phyloP scores from a whole-genome alignment of 2,797 vertebrate genomes.

The Agapornis canus region DNA sequence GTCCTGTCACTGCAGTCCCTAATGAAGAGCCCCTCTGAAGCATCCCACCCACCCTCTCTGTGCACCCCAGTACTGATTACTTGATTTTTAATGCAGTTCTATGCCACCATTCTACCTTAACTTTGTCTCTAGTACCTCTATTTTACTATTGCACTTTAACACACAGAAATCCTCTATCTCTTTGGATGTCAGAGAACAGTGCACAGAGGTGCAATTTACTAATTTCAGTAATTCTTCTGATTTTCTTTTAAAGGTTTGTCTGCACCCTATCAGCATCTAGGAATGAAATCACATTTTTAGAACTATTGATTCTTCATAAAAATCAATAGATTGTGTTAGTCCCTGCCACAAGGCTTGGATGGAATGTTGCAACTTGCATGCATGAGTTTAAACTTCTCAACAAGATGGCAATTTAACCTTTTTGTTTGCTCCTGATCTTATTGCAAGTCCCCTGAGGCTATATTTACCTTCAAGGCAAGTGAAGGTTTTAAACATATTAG shows the following conservation, averaged over 20 bases:
- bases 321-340: neutral
- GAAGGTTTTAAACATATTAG: neutral
- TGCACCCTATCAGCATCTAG: neutral
- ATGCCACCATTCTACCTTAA: neutral
- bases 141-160: neutral
- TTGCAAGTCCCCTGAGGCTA: neutral
- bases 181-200: neutral
- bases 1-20: too few species aligned
- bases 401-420: neutral
- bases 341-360: neutral
- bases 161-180: neutral
- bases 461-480: neutral
- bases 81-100: neutral
- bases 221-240: neutral
- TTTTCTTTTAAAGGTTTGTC: neutral
- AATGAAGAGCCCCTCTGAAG: too few species aligned
- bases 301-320: neutral
- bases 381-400: neutral
- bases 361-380: neutral
- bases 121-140: neutral
- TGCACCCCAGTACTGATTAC: fast-evolving
- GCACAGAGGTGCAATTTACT: neutral
- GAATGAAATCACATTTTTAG: neutral
- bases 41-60: neutral
- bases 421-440: slow-evolving; percentile 7